Base-by-base conservation (phyloP, 1,140 invertebrate species). In the Lepidurus apus region DNA sequence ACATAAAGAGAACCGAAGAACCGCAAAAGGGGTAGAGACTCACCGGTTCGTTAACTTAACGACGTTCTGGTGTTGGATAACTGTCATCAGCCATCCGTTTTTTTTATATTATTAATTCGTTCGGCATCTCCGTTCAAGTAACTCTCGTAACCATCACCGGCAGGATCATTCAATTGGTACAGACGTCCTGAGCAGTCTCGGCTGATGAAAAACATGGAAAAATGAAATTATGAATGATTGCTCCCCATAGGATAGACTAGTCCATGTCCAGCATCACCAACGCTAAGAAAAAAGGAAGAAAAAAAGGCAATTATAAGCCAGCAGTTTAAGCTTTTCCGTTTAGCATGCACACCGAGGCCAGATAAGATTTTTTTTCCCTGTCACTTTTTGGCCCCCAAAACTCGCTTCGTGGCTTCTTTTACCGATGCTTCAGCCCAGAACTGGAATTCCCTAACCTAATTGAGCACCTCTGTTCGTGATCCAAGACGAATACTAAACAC, bases 41-140 rank as follows among this genome's bases (percentile, higher is more conserved):
- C 17, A 65, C 53, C 53, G 53, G n/a, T 9, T 65, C 53, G 53
- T 65, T 65, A 65, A 65, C 53, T 65, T 65, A 65, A 65, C 53
- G 21, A 65, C 21, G n/a, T 65, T 21, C 21, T 65, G 53, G 53
- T 65, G 53, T 65, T 65, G 17, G 21, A 34, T 34, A 65, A 65
- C 53, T 65, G 53, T 65, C 53, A 65, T 65, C 53, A 65, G 21
- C 53, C 53, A 65, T 65, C 21, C 21, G 17, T 21, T 65, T 17
- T 65, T 65, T 17, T 21, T 0, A 34, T 4, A 34, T 34, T 34
- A 34, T 34, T 34, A 34, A 34, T 34, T 34, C 34, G 4, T 4
- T 34, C 34, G 34, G 3, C 34, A 34, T 4, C 34, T 34, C 34
- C 4, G 34, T 34, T 34, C 3, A 34, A 34, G 34, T 34, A 34